Evolutionary conservation across 2,888 invertebrate species (phyloP).

Genomic region (Mechanitis messenoides): DNA sequence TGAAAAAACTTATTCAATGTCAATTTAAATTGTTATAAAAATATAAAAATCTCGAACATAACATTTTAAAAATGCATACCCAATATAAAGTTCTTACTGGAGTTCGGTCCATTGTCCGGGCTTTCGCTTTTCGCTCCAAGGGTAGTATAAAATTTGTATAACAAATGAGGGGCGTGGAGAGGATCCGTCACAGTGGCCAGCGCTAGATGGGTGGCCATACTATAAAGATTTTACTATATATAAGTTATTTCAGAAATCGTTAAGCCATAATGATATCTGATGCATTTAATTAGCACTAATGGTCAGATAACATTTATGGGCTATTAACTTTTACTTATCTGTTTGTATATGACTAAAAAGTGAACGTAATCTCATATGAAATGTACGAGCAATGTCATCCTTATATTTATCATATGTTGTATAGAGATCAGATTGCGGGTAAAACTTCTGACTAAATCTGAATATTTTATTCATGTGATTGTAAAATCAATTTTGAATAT

Average conservation of each 20-base stretch:
- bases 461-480: neutral
- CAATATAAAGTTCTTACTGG: constrained; percentile 20
- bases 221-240: constrained; percentile 16
- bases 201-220: constrained; percentile 68
- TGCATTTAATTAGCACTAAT: constrained; percentile 1
- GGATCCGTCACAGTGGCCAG: constrained; percentile 75
- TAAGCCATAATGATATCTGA: constrained; percentile 5
- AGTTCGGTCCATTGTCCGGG: constrained; percentile 45
- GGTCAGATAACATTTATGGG: constrained; percentile 7
- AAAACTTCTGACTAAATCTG: neutral
- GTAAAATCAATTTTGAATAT: neutral
- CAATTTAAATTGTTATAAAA: neutral
- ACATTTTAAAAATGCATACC: neutral
- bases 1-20: neutral
- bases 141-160: constrained; percentile 77
- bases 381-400: neutral
- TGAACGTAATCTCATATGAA: neutral
- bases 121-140: constrained; percentile 71
- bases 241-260: constrained; percentile 11
- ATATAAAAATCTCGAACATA: neutral
- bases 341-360: neutral
- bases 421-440: neutral
- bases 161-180: constrained; percentile 73
- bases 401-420: neutral
- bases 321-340: constrained; percentile 10